Base-by-base conservation (phyloP, 2,888 invertebrate genomes). In the Coremacera marginata region DNA sequence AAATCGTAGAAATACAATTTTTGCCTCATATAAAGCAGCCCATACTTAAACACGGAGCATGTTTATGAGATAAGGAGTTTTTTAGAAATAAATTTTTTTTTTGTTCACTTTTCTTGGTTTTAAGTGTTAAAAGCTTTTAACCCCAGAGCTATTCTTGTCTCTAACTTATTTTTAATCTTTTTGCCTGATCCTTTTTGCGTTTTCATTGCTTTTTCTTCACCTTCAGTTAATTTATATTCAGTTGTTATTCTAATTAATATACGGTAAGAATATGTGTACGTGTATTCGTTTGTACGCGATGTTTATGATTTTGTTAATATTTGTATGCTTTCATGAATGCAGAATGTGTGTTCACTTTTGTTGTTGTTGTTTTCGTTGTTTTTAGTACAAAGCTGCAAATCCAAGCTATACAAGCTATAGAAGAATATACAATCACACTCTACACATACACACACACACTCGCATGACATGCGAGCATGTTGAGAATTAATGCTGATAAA, bases 191-290 rank as follows among this genome's bases (percentile, higher is more conserved):
- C 57, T 22, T 22, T 60, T 11, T 60, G 9, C 7, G 57, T 25
- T 22, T 14, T 8, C 22, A 0, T 11, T 25, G 57, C 22, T 60
- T 44, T 11, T 44, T 44, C 44, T 44, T 60, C 8, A 27, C 16
- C 57, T 60, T 25, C 25, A 44, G 44, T 44, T 60, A 22, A 60
- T 60, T 60, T 60, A 27, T 60, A 60, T 60, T 60, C 57, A 60
- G 22, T 60, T 60, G 25, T 27, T 22, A 25, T 60, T 60, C 57
- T 60, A 60, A 60, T 60, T 60, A 60, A 60, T 60, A 60, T 60
- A 14, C 2, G 14, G 11, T 44, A 44, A 3, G 3, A 37, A 37
- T 44, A 14, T 44, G 44, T 44, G 44, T 44, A 11, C 2, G 44
- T 44, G 44, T 44, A 8, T 4, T 5, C 8, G 44, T 7, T 11